Conservation (phyloP, 2,888 invertebrate genomes). For the Marronus borbonicus region DNA sequence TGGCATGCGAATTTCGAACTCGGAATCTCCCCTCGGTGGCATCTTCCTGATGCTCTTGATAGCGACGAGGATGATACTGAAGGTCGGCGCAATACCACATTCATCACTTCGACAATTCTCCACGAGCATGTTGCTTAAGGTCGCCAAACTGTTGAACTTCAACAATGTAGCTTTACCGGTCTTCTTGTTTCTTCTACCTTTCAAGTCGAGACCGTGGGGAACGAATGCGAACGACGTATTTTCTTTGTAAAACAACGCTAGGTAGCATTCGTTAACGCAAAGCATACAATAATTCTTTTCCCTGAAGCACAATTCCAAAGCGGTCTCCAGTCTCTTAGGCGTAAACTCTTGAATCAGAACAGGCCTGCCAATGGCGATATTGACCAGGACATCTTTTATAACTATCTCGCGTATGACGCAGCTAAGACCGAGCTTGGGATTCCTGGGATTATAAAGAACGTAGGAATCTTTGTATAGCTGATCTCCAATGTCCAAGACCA, state of each 20-base stretch:
- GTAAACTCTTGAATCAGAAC: constrained; percentile 61
- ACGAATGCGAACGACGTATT: constrained; percentile 77
- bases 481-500: constrained; percentile 74
- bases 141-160: constrained; percentile 58
- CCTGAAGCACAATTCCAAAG: constrained; percentile 74
- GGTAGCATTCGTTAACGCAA: constrained; percentile 71
- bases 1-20: not conserved
- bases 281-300: constrained; percentile 74
- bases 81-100: constrained; percentile 40
- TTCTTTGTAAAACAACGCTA: constrained; percentile 73
- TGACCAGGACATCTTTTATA: constrained; percentile 69
- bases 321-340: constrained; percentile 58
- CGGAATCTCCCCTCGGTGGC: not conserved
- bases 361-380: constrained; percentile 63
- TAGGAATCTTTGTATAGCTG: constrained; percentile 76
- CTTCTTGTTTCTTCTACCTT: constrained; percentile 64
- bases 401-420: constrained; percentile 73
- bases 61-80: constrained; percentile 57
- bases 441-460: constrained; percentile 72
- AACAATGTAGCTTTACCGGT: constrained; percentile 56
- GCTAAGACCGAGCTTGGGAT: constrained; percentile 65
- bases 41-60: constrained; percentile 56
- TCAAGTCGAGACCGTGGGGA: constrained; percentile 73
- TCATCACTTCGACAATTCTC: constrained; percentile 60
- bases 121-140: constrained; percentile 62